phyloP scores from a whole-genome alignment of 2,888 invertebrate genomes.

The Syritta pipiens region DNA sequence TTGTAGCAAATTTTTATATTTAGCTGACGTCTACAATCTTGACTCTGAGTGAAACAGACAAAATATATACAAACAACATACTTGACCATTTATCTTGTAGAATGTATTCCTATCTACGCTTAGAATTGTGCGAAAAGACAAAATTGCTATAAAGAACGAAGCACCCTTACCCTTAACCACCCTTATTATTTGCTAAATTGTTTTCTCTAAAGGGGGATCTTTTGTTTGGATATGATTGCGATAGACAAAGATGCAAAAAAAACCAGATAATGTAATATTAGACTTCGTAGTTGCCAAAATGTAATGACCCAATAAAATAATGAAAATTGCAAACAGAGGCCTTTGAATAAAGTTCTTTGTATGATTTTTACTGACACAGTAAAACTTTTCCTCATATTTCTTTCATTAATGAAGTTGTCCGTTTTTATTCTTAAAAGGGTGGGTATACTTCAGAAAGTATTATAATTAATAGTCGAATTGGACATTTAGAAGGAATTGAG shows the following conservation, averaged over 20 bases:
- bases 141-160: constrained; percentile 55
- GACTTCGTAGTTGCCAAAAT: constrained; percentile 60
- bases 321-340: constrained; percentile 77
- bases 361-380: constrained; percentile 77
- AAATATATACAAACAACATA: constrained; percentile 51
- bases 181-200: constrained; percentile 63
- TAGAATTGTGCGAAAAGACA: constrained; percentile 51
- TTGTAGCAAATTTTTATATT: too few relatives aligned
- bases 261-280: constrained; percentile 61
- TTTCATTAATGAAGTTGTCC: constrained; percentile 58
- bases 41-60: constrained; percentile 53
- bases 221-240: constrained; percentile 49
- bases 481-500: too few relatives aligned
- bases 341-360: constrained; percentile 73
- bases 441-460: too few relatives aligned
- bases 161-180: constrained; percentile 42
- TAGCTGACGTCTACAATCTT: constrained; percentile 54
- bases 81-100: constrained; percentile 55
- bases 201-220: constrained; percentile 59
- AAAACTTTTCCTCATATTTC: constrained; percentile 71
- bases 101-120: constrained; percentile 48
- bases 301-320: constrained; percentile 78
- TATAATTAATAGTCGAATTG: constrained; percentile 39
- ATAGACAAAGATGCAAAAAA: constrained; percentile 46
- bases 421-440: constrained; percentile 27